Percentiles rank a stretch among this genome's conserved stretches.
Evolutionary conservation across 2,797 vertebrate genomes (phyloP).

Genomic region (Leptodactylus fallax): DNA sequence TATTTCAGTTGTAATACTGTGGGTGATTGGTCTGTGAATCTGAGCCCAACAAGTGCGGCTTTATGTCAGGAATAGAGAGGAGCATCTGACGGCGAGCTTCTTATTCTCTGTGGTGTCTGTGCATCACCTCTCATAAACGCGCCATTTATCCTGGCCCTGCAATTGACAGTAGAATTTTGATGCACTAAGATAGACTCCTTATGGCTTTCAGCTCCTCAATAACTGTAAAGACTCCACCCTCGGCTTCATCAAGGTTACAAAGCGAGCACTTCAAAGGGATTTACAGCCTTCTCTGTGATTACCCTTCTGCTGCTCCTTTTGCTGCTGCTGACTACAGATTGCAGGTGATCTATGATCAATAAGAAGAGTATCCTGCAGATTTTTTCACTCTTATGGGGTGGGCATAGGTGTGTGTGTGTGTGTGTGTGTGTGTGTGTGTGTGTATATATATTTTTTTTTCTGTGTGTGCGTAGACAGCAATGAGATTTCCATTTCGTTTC

Average conservation of each 20-base stretch:
- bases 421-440: no score
- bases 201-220: constrained; percentile 39
- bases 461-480: no score
- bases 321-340: not conserved
- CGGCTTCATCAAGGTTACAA: constrained; percentile 3
- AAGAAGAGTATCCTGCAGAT: not conserved
- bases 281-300: constrained; percentile 34
- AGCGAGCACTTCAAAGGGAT: not conserved
- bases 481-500: no score
- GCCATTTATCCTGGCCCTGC: constrained; percentile 1
- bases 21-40: constrained; percentile 6
- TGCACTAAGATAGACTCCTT: not conserved
- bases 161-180: not conserved
- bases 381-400: not conserved
- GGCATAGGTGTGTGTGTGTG: no score
- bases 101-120: not conserved
- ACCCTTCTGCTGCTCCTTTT: not conserved
- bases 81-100: constrained; percentile 26
- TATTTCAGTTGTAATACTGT: no score
- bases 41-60: constrained; percentile 53
- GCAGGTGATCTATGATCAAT: constrained; percentile 13
- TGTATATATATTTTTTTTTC: no score
- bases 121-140: constrained; percentile 33
- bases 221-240: constrained; percentile 35
- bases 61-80: constrained; percentile 12